Base-by-base conservation (phyloP, 2,888 invertebrate genomes). In the Amiota mariae region DNA sequence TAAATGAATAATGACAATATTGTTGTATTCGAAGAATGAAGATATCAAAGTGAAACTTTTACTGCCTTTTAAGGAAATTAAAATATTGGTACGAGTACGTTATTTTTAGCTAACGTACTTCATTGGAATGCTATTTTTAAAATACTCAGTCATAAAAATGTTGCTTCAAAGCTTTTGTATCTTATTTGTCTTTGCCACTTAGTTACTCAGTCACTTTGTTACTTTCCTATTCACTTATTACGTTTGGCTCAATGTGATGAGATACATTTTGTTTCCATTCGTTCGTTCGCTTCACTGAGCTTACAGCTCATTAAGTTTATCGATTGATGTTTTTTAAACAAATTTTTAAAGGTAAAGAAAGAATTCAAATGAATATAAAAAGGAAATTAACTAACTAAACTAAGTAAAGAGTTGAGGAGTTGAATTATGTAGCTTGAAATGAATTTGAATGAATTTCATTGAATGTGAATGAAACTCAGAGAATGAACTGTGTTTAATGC, bases 221-320 rank as follows among this genome's bases (percentile, higher is more conserved):
- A n/a, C n/a, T n/a, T n/a, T n/a, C n/a, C n/a, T n/a, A n/a, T n/a
- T n/a, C n/a, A n/a, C n/a, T n/a, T n/a, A n/a, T n/a, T n/a, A n/a
- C n/a, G 48, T 49, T 48, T 46, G 6, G 66, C 15, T 66, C 20
- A 18, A 49, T 48, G 11, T 24, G 24, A 24, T 24, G 24, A 24
- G 24, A 24, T 24, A 24, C 24, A 24, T 24, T 24, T 24, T 24
- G 24, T 1, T 24, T 24, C 24, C 24, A 24, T 24, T 24, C 24
- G 24, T 15, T 20, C 20, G 8, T 59, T 59, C 18, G 18, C 9
- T 18, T 46, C 36, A 4, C 48, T 15, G 0, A 10, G 72, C 73
- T 76, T 73, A 78, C 75, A 81, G 85, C 80, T 83, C 85, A 83
- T 85, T 85, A 84, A 77, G 63, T 75, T 72, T 79, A 83, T 83